phyloP scores from a whole-genome alignment of 2,113 vertebrate genomes.

The Upupa epops region DNA sequence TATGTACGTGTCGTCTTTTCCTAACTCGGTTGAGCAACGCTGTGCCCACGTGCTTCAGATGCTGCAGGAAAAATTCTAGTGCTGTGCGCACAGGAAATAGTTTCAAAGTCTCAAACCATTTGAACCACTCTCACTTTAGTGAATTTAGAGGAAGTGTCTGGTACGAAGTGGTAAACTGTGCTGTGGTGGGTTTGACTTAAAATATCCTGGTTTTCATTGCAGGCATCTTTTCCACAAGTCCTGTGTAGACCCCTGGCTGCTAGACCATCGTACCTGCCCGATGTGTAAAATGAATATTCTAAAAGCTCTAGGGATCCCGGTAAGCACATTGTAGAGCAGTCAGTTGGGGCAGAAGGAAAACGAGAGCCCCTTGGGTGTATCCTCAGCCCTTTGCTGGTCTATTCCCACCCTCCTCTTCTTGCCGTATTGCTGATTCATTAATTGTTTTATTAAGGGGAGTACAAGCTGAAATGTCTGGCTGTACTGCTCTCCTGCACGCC shows the following conservation, averaged over 20 bases:
- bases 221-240: constrained; percentile 98
- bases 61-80: neutral
- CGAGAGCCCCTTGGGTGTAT: neutral
- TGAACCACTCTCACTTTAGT: neutral
- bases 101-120: neutral
- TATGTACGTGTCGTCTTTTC: neutral
- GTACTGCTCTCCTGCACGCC: neutral
- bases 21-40: neutral
- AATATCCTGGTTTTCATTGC: constrained; percentile 65
- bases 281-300: constrained; percentile 99
- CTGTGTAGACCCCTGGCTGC: constrained; percentile 98
- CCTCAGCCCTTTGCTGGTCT: constrained; percentile 24
- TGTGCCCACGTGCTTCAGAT: neutral
- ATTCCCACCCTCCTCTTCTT: neutral
- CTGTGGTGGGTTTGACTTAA: constrained; percentile 23
- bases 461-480: neutral
- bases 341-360: neutral
- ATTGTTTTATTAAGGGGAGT: neutral
- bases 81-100: rapidly evolving
- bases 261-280: constrained; percentile 96
- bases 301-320: constrained; percentile 95
- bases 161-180: neutral
- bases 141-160: neutral
- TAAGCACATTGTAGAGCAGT: constrained; percentile 70
- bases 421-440: neutral